Evolutionary conservation across 37 sponge, comb jelly and placozoan genomes (phyloP).

Genomic region (Geodia barretti): DNA sequence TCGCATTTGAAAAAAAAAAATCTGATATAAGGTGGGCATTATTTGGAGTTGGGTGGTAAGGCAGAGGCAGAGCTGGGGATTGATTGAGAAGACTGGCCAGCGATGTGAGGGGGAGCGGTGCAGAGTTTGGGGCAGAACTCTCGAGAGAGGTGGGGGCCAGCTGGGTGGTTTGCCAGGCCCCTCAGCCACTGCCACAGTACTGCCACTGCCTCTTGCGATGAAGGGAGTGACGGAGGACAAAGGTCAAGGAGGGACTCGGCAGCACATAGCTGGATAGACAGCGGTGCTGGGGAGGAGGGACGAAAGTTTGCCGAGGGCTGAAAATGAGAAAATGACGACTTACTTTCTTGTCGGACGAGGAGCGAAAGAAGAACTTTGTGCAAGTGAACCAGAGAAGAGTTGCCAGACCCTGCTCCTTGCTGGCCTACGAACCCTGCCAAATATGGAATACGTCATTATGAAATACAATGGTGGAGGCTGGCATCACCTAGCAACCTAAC

Average conservation of each 20-base stretch:
- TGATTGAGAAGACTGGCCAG: too few relatives aligned
- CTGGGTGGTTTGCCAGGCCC: neutral
- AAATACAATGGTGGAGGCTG: neutral
- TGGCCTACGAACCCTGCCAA: slow-evolving; percentile 41
- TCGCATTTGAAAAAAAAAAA: too few relatives aligned
- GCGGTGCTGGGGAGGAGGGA: slow-evolving; percentile 1
- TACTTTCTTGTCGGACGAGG: neutral
- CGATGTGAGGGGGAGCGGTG: neutral
- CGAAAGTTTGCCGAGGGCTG: neutral
- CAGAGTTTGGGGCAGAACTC: neutral
- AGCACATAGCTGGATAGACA: slow-evolving; percentile 56
- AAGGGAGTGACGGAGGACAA: slow-evolving; percentile 23
- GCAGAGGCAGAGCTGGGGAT: too few relatives aligned
- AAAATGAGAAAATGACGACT: neutral
- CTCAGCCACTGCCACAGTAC: slow-evolving; percentile 30
- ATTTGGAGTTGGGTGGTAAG: too few relatives aligned
- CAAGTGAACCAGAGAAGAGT: slow-evolving; percentile 46
- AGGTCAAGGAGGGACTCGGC: slow-evolving; percentile 62
- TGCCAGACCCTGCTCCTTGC: slow-evolving; percentile 24
- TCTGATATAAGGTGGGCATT: too few relatives aligned
- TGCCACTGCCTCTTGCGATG: neutral
- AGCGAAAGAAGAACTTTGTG: slow-evolving; percentile 53
- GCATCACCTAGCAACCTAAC: slow-evolving; percentile 50
- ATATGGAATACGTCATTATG: too few relatives aligned
- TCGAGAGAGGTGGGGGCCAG: neutral